phyloP scores from a whole-genome alignment of 2,888 invertebrate genomes.

The Iselma pallidipennis region DNA sequence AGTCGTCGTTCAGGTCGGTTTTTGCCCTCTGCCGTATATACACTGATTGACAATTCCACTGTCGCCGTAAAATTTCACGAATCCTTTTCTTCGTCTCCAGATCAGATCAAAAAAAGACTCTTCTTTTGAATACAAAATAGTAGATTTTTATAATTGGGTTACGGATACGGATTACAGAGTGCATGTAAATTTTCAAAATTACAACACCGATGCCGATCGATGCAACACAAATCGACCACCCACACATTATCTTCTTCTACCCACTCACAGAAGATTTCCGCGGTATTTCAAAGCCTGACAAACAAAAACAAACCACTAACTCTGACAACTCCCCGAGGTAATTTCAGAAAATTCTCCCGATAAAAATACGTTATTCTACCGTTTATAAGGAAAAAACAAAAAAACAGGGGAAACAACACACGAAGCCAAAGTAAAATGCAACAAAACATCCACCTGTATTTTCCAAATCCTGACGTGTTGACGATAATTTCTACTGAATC shows the following conservation, averaged over 20 bases:
- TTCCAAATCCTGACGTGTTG: slow-evolving; percentile 17
- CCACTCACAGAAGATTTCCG: not conserved
- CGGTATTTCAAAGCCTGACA: not conserved
- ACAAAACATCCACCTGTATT: slow-evolving; percentile 21
- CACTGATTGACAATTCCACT: not conserved
- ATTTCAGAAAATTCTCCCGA: slow-evolving; percentile 15
- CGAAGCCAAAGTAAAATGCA: not conserved
- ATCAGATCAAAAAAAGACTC: too few relatives aligned
- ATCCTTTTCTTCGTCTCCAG: too few relatives aligned
- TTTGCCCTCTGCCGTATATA: not conserved
- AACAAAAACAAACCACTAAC: slow-evolving; percentile 16
- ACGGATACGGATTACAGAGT: not conserved
- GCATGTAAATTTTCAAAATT: too few relatives aligned
- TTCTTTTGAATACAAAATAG: too few relatives aligned
- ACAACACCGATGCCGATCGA: not conserved
- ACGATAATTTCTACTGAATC: slow-evolving; percentile 23
- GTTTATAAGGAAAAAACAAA: slow-evolving; percentile 12
- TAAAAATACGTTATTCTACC: slow-evolving; percentile 13
- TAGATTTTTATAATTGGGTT: too few relatives aligned
- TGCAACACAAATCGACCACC: not conserved
- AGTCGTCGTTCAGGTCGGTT: not conserved
- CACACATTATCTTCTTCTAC: not conserved
- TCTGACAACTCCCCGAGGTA: not conserved
- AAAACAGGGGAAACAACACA: not conserved
- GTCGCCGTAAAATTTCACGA: not conserved